Conservation (phyloP, 2,113 vertebrate species). For the Phrynosoma blainvillii region DNA sequence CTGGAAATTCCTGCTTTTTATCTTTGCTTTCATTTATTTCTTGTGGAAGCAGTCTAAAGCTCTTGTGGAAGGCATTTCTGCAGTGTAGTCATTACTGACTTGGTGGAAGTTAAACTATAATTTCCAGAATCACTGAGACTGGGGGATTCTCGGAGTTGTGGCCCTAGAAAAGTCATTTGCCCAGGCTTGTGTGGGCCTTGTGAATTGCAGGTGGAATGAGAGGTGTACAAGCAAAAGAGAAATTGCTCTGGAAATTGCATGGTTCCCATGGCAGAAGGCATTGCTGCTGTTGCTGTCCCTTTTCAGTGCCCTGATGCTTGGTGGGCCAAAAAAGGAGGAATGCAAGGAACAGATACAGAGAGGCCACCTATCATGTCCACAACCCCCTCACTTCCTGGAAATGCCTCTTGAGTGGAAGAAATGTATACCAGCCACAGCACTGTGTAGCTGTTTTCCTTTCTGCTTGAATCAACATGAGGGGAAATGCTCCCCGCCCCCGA, state of each 20-base stretch:
- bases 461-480: background rate
- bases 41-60: no score
- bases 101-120: background rate
- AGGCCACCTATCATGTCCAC: background rate
- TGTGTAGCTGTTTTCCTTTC: background rate
- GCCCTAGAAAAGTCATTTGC: background rate
- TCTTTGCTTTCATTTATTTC: no score
- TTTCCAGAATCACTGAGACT: background rate
- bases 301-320: no score
- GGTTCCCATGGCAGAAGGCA: background rate
- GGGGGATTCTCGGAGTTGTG: background rate
- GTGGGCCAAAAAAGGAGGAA: background rate
- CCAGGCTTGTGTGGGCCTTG: background rate
- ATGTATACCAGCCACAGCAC: background rate
- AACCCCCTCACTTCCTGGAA: background rate
- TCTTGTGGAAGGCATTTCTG: no score
- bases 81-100: background rate
- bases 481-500: no score
- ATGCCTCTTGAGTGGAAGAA: background rate
- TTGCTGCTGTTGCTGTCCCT: background rate
- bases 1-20: background rate
- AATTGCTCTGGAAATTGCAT: background rate
- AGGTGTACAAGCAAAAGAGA: background rate
- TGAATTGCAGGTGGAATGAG: background rate
- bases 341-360: background rate